Conservation (phyloP, 2,113 vertebrate genomes). For the Psittacus erithacus region DNA sequence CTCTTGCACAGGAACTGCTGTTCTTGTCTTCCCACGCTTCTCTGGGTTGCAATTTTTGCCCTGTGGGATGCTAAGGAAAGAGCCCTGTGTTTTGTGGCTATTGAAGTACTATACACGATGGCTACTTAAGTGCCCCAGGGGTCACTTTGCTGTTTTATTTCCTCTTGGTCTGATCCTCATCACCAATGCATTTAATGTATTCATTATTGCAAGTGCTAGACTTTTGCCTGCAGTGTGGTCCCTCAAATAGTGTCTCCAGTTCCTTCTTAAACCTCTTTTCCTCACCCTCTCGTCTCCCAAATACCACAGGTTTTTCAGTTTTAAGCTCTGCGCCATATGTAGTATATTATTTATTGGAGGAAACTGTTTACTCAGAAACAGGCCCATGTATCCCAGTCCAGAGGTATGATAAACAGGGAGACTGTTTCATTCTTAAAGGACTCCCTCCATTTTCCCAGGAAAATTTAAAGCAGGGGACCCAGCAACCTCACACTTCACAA, state of each 20-base stretch:
- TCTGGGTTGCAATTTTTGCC: constrained; percentile 8
- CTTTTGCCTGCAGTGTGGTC: background rate
- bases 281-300: background rate
- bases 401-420: background rate
- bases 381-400: background rate
- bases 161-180: background rate
- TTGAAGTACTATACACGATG: background rate
- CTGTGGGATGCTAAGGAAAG: background rate
- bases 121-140: background rate
- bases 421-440: background rate
- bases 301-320: background rate
- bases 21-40: constrained; percentile 14
- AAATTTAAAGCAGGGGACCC: background rate
- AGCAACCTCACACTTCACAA: background rate
- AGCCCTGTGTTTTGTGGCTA: background rate
- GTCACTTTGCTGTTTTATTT: constrained; percentile 6
- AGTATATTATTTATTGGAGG: background rate
- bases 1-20: background rate
- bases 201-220: background rate
- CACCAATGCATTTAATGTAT: background rate
- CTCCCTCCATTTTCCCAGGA: background rate
- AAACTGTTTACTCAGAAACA: background rate
- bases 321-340: background rate
- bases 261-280: background rate
- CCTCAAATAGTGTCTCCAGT: background rate